Evolutionary conservation across 2,888 invertebrate genomes (phyloP).

Genomic region (Euplagia quadripunctaria): DNA sequence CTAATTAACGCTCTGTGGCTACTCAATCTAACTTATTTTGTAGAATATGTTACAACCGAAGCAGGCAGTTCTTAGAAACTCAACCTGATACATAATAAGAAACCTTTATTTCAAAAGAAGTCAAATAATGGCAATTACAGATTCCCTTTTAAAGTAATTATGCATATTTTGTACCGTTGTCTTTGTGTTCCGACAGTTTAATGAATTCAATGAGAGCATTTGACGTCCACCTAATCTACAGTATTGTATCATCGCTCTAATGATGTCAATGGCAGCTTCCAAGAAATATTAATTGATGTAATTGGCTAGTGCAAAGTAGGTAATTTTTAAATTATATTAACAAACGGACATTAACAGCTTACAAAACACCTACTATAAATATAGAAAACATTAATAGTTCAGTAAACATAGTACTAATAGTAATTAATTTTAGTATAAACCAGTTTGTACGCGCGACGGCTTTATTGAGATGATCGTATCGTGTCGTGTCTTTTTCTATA

Average conservation of each 20-base stretch:
- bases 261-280: constrained; percentile 44
- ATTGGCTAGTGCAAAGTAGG: constrained; percentile 52
- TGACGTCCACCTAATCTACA: constrained; percentile 34
- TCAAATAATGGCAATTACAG: constrained; percentile 24
- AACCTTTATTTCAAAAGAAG: constrained; percentile 40
- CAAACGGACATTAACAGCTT: not conserved
- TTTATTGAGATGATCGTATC: constrained; percentile 5
- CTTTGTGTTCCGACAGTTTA: constrained; percentile 19
- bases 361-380: not conserved
- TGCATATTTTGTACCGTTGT: constrained; percentile 21
- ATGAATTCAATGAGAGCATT: constrained; percentile 29
- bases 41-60: constrained; percentile 25
- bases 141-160: constrained; percentile 26
- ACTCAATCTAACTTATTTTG: constrained; percentile 22
- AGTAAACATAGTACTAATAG: not conserved
- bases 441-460: not conserved
- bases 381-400: not conserved
- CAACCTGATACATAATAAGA: constrained; percentile 46
- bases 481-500: constrained; percentile 10
- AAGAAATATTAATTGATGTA: constrained; percentile 57
- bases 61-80: constrained; percentile 31
- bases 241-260: constrained; percentile 50
- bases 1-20: not conserved
- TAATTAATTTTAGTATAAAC: constrained; percentile 1
- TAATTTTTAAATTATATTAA: constrained; percentile 38